phyloP scores from a whole-genome alignment of 2,888 invertebrate species.

The Lepetodrilus schrolli region DNA sequence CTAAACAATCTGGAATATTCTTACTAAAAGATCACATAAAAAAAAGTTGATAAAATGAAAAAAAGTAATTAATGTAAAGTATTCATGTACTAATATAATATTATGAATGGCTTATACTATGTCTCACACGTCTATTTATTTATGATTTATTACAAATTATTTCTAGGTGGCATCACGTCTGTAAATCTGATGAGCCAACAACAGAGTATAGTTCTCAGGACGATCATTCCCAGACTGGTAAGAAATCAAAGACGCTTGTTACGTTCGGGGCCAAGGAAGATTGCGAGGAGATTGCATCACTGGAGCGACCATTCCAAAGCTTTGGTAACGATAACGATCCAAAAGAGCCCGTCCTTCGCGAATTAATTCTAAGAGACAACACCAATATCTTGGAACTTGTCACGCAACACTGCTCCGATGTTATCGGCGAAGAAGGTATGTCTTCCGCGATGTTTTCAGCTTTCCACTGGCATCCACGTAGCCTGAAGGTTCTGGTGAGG shows the following conservation, averaged over 20 bases:
- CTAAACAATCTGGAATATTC: too few species aligned
- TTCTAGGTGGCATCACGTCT: neutral
- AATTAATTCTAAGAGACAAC: neutral
- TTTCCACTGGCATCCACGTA: neutral
- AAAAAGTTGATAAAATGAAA: too few species aligned
- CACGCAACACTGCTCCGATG: slow-evolving; percentile 12
- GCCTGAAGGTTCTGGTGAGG: slow-evolving; percentile 9
- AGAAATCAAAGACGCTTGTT: neutral
- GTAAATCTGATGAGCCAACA: neutral
- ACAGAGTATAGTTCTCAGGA: neutral
- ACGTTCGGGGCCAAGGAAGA: neutral
- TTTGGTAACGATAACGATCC: neutral
- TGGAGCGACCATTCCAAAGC: neutral
- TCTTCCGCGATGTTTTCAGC: slow-evolving; percentile 29
- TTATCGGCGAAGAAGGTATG: neutral
- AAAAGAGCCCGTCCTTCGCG: neutral
- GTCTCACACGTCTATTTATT: too few species aligned
- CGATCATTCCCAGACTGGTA: neutral
- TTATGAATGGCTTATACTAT: neutral
- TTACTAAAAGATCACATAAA: too few species aligned
- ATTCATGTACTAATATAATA: neutral
- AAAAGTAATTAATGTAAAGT: neutral
- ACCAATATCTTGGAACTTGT: slow-evolving; percentile 19
- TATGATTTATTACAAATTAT: too few species aligned
- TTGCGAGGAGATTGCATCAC: neutral